Conservation (phyloP, 2,888 invertebrate genomes). For the Auanema sp. region DNA sequence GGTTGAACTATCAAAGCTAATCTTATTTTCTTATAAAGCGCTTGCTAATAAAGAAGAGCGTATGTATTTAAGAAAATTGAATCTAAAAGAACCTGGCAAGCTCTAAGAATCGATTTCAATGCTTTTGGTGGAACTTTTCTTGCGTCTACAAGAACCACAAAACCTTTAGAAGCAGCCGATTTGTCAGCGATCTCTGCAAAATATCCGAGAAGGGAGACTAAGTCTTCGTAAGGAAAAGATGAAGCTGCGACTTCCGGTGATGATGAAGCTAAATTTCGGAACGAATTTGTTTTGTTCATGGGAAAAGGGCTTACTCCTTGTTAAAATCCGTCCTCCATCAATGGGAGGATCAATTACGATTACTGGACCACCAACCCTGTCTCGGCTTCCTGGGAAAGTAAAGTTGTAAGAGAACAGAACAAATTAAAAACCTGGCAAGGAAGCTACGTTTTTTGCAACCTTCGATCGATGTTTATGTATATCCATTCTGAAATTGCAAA, state of each 20-base stretch:
- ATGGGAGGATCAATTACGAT: conserved; percentile 25
- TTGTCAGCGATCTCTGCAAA: conserved; percentile 15
- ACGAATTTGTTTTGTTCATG: background rate
- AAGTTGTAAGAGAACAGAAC: background rate
- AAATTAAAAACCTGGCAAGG: conserved; percentile 19
- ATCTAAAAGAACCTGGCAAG: conserved; percentile 35
- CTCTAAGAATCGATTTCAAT: conserved; percentile 52
- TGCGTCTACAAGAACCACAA: conserved; percentile 58
- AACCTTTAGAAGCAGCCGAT: conserved; percentile 21
- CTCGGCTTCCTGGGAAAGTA: conserved; percentile 10
- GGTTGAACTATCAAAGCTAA: conserved; percentile 73
- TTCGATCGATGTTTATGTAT: conserved; percentile 26
- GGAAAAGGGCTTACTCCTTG: background rate
- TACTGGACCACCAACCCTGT: conserved; percentile 21
- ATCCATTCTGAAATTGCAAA: conserved; percentile 20
- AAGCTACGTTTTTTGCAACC: conserved; percentile 23
- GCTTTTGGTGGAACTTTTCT: conserved; percentile 43
- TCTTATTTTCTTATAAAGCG: conserved; percentile 50
- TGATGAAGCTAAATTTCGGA: conserved; percentile 6
- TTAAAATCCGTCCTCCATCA: background rate
- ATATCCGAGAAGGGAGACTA: conserved; percentile 41
- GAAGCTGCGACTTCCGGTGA: conserved; percentile 16
- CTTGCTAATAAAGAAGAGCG: conserved; percentile 40
- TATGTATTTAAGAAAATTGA: background rate
- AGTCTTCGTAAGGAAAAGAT: conserved; percentile 35